Conservation (phyloP, 1,140 invertebrate species). For the Tetraneura akinire region DNA sequence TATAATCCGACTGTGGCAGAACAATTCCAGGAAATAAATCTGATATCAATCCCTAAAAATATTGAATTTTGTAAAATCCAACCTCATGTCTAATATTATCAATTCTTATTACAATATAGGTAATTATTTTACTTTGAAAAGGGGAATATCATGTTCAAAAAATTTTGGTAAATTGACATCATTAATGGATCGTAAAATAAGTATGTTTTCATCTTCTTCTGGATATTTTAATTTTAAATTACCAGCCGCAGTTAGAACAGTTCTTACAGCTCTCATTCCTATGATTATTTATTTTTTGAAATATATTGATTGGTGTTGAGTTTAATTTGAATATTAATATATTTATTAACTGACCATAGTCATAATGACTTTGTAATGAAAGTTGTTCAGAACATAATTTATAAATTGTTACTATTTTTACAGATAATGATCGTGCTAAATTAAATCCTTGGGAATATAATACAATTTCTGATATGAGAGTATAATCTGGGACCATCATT, state of each 20-base stretch:
- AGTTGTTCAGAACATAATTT: conserved; percentile 91
- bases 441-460: conserved; percentile 93
- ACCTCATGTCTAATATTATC: neutral
- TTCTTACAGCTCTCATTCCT: conserved; percentile 85
- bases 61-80: neutral
- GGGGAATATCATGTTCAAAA: conserved; percentile 79
- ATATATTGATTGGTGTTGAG: neutral
- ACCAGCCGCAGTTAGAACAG: conserved; percentile 85
- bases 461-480: conserved; percentile 90
- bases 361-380: conserved; percentile 93
- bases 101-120: neutral
- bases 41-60: conserved; percentile 79
- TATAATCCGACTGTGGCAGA: conserved; percentile 75
- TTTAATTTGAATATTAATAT: too few relatives aligned
- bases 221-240: conserved; percentile 88
- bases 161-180: conserved; percentile 95
- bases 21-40: conserved; percentile 85
- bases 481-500: conserved; percentile 98
- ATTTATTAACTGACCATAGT: conserved; percentile 72
- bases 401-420: conserved; percentile 95
- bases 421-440: conserved; percentile 80
- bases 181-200: conserved; percentile 84
- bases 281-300: neutral
- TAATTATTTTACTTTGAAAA: conserved; percentile 69
- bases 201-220: conserved; percentile 77